Percentiles rank a stretch among this genome's conserved stretches.
Conservation (phyloP, 2,113 vertebrate genomes). For the Notiomystis cincta region DNA sequence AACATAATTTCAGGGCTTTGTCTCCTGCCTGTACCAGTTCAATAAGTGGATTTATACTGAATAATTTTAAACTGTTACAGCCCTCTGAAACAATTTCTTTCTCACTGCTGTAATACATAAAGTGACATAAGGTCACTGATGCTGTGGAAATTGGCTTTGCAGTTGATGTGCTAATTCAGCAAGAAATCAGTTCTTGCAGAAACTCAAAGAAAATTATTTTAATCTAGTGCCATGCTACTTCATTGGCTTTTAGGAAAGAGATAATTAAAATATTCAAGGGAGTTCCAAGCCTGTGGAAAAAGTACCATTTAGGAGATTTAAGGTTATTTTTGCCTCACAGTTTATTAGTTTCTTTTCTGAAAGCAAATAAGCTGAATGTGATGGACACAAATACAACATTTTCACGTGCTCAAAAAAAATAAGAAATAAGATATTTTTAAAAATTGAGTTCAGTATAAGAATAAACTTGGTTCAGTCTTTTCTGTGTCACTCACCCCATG, state of each 20-base stretch:
- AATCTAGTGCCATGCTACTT: not conserved
- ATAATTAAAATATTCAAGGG: not conserved
- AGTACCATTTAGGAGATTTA: not conserved
- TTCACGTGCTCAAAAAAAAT: not conserved
- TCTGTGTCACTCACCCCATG: not conserved
- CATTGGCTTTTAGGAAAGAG: not conserved
- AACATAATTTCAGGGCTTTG: not conserved
- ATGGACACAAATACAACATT: not conserved
- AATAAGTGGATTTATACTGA: not conserved
- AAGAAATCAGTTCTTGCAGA: slow-evolving; percentile 14
- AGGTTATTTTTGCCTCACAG: not conserved
- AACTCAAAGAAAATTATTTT: not conserved
- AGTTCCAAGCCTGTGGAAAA: not conserved
- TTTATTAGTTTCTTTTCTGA: not conserved
- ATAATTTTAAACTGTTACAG: not conserved
- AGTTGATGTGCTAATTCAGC: not conserved
- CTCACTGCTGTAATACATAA: not conserved
- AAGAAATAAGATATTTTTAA: not conserved
- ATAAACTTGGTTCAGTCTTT: not conserved
- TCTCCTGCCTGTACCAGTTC: not conserved
- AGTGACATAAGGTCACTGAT: not conserved
- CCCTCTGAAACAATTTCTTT: not conserved
- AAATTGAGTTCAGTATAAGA: not conserved
- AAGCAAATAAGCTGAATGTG: not conserved
- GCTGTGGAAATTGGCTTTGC: slow-evolving; percentile 16